A percentile compares a stretch with the other conserved stretches of the same genome.
phyloP scores from a whole-genome alignment of 2,888 invertebrate genomes.

The Stenichneumon culpator region DNA sequence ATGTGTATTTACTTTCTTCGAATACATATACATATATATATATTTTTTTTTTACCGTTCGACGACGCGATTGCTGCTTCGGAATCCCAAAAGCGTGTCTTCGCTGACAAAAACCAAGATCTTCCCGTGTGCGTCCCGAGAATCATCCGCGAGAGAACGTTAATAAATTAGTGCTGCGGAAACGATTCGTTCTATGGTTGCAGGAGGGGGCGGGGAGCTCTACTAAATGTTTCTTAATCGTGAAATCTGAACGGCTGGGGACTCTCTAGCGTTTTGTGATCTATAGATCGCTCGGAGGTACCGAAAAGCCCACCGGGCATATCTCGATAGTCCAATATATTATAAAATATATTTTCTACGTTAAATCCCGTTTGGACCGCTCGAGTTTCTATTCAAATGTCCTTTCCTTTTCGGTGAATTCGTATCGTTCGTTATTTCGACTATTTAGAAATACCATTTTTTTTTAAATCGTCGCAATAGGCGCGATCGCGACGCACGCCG shows the following conservation, averaged over 20 bases:
- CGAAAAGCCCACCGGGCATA: neutral
- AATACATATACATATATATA: neutral
- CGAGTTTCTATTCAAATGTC: conserved; percentile 1
- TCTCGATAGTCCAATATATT: neutral
- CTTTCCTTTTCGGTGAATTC: neutral
- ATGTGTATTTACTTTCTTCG: conserved; percentile 24
- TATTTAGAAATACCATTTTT: neutral
- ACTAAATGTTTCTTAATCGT: conserved; percentile 25
- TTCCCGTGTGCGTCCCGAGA: neutral
- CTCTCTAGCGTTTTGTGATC: conserved; percentile 6
- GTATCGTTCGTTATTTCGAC: neutral
- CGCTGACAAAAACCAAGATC: conserved; percentile 6
- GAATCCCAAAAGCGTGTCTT: neutral
- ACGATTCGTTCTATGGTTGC: neutral
- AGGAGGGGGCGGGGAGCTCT: neutral
- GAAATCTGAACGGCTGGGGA: neutral
- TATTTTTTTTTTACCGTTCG: neutral
- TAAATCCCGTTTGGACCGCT: neutral
- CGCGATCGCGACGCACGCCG: neutral
- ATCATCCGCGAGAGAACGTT: neutral
- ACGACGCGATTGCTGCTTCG: neutral
- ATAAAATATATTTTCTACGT: neutral
- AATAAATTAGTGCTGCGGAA: neutral
- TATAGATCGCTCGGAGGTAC: neutral
- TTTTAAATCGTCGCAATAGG: neutral